Percentiles rank a stretch among this genome's conserved stretches.
phyloP scores from a whole-genome alignment of 2,113 vertebrate genomes.

The Mustelus asterias region DNA sequence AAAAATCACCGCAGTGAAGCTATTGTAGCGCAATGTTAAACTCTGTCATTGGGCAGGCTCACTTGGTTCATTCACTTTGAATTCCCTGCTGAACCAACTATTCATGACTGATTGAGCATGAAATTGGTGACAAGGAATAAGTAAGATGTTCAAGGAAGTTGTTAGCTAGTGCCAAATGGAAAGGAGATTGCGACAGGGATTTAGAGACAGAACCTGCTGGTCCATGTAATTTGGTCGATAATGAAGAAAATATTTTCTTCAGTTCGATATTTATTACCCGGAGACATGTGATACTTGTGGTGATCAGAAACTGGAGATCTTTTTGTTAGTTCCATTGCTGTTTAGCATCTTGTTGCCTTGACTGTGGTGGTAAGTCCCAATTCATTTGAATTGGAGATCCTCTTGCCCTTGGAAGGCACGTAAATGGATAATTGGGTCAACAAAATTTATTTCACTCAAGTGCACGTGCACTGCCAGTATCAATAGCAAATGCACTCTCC shows the following conservation, averaged over 20 bases:
- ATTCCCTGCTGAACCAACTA: neutral
- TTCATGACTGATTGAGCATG: neutral
- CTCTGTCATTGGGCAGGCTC: neutral
- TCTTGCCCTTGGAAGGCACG: neutral
- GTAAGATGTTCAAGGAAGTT: neutral
- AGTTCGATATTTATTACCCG: neutral
- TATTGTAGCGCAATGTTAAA: neutral
- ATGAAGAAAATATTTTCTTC: neutral
- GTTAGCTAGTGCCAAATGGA: neutral
- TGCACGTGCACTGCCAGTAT: neutral
- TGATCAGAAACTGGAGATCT: neutral
- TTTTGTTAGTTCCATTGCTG: neutral
- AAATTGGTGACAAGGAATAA: slow-evolving; percentile 16
- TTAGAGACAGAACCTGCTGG: neutral
- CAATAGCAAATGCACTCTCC: neutral
- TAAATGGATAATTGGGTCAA: neutral
- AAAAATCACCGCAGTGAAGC: neutral
- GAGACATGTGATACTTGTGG: neutral
- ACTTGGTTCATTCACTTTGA: neutral
- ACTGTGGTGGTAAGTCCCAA: neutral
- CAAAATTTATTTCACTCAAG: neutral
- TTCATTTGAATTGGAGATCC: neutral
- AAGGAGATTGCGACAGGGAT: neutral
- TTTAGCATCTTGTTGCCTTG: neutral
- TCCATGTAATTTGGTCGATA: neutral